Percentiles rank a stretch among this genome's conserved stretches.
Evolutionary conservation across 2,888 invertebrate genomes (phyloP).

Genomic region (Mongoloraphidia duomilia): DNA sequence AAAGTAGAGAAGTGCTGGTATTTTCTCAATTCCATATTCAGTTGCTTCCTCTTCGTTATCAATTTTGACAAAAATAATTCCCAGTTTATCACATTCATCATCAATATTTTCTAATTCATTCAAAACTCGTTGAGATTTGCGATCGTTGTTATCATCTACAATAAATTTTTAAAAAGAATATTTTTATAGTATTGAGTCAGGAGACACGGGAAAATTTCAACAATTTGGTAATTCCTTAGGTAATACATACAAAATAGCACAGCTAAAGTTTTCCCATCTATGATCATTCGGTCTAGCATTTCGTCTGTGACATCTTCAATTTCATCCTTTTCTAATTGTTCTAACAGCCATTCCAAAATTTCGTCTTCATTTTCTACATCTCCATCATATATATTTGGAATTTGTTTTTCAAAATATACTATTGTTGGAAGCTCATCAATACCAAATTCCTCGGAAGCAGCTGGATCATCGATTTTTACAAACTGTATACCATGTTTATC

Average conservation of each 20-base stretch:
- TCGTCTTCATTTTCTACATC: slow-evolving; percentile 81
- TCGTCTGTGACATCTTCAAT: slow-evolving; percentile 92
- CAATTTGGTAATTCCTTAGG: not conserved
- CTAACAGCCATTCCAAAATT: slow-evolving; percentile 74
- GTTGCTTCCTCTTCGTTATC: slow-evolving; percentile 80
- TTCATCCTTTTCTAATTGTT: slow-evolving; percentile 81
- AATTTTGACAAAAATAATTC: slow-evolving; percentile 84
- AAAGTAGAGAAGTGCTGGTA: slow-evolving; percentile 73
- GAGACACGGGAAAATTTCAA: not conserved
- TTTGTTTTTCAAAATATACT: slow-evolving; percentile 86
- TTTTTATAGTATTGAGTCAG: slow-evolving; percentile 1
- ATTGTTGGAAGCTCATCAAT: slow-evolving; percentile 69
- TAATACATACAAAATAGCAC: slow-evolving; percentile 72
- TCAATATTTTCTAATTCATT: slow-evolving; percentile 87
- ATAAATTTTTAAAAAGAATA: slow-evolving; percentile 8
- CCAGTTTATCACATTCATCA: slow-evolving; percentile 79
- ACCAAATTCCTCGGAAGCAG: slow-evolving; percentile 74
- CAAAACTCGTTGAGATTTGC: slow-evolving; percentile 69
- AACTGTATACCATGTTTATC: slow-evolving; percentile 86
- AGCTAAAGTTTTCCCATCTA: slow-evolving; percentile 77
- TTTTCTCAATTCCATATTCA: slow-evolving; percentile 81
- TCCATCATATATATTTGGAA: slow-evolving; percentile 84
- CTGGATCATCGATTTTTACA: slow-evolving; percentile 79
- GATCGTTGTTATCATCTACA: slow-evolving; percentile 77
- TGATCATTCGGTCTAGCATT: slow-evolving; percentile 79